phyloP scores from a whole-genome alignment of 1,140 invertebrate genomes.

The Eupristina koningsbergeri region DNA sequence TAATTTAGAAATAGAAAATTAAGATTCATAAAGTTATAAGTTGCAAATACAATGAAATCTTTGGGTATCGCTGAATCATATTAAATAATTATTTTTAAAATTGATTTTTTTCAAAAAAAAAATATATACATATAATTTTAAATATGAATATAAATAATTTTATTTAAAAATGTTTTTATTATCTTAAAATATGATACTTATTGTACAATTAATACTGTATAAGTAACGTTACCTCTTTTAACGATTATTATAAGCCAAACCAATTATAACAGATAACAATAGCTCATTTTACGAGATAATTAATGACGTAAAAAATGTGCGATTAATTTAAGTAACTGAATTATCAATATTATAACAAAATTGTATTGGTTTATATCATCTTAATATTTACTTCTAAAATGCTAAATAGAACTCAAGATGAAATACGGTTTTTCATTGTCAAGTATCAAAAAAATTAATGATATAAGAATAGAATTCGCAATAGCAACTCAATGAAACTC shows the following conservation, averaged over 20 bases:
- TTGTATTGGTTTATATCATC: not conserved
- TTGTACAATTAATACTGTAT: not conserved
- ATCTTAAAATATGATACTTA: not conserved
- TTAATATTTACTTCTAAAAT: not conserved
- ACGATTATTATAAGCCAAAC: conserved; percentile 8
- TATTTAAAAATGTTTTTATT: not conserved
- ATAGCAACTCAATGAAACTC: not conserved
- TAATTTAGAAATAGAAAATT: too few species aligned
- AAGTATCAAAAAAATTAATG: not conserved
- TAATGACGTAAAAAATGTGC: not conserved
- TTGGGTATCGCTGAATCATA: too few species aligned
- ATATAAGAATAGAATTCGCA: not conserved
- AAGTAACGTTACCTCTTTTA: not conserved
- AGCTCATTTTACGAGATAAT: conserved; percentile 12
- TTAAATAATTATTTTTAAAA: not conserved
- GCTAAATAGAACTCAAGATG: not conserved
- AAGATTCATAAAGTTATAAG: too few species aligned
- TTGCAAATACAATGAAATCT: too few species aligned
- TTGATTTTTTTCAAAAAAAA: not conserved
- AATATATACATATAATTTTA: not conserved
- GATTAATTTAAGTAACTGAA: not conserved
- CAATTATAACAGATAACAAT: not conserved
- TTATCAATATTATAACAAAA: not conserved
- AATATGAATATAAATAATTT: not conserved
- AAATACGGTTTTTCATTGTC: not conserved